phyloP scores from a whole-genome alignment of 2,113 vertebrate species.

The Motacilla alba region DNA sequence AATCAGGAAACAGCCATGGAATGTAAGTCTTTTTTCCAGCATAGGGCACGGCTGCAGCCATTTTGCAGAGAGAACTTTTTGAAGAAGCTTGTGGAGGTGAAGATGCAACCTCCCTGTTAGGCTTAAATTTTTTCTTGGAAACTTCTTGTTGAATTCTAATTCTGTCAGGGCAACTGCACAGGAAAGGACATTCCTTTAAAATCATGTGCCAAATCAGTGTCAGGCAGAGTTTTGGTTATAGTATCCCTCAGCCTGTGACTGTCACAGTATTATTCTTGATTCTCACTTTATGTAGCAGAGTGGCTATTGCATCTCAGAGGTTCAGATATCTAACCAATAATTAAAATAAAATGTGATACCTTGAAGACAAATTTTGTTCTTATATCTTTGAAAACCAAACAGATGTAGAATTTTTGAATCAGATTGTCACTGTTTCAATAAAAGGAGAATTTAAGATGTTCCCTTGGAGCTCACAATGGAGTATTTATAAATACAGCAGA shows the following conservation, averaged over 20 bases:
- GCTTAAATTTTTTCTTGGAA: neutral
- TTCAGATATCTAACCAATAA: neutral
- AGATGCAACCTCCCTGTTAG: neutral
- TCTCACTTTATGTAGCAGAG: neutral
- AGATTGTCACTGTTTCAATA: neutral
- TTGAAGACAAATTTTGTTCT: neutral
- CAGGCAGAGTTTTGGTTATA: neutral
- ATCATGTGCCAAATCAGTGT: neutral
- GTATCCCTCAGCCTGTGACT: neutral
- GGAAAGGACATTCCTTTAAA: neutral
- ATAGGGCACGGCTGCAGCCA: neutral
- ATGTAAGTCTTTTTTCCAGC: rapidly evolving
- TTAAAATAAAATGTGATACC: neutral
- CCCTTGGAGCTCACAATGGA: neutral
- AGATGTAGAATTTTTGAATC: neutral
- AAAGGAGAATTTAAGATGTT: neutral
- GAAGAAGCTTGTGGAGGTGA: neutral
- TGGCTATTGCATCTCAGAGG: neutral
- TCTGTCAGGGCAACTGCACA: neutral
- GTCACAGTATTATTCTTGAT: neutral
- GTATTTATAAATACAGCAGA: neutral
- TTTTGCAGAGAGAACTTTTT: neutral
- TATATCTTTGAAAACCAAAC: neutral
- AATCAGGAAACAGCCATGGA: neutral
- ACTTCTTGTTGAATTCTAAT: neutral